Conservation (phyloP, 2,888 invertebrate genomes). For the Abrostola triplasia region DNA sequence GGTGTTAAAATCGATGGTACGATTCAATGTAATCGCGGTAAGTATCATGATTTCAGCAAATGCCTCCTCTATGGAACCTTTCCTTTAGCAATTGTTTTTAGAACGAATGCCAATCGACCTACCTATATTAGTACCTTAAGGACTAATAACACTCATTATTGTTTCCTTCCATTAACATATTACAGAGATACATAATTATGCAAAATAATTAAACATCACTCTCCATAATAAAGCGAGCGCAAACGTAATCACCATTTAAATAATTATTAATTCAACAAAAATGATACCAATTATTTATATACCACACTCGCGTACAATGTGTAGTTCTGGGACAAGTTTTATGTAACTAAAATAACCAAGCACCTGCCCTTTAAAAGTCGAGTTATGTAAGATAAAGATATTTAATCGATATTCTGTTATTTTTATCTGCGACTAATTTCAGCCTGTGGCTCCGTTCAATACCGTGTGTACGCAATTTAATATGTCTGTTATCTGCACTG, state of each 20-base stretch:
- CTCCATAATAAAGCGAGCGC: conserved; percentile 9
- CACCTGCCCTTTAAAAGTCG: conserved; percentile 58
- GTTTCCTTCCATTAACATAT: background rate
- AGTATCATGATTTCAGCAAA: no score
- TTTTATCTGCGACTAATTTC: conserved; percentile 9
- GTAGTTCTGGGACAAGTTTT: conserved; percentile 22
- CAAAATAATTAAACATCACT: conserved; percentile 6
- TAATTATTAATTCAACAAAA: conserved; percentile 26
- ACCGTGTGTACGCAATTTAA: background rate
- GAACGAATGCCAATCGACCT: no score
- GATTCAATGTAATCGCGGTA: background rate
- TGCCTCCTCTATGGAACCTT: no score
- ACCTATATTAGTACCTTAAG: background rate
- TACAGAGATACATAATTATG: conserved; percentile 4
- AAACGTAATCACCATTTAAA: conserved; percentile 20
- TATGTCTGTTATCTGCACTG: conserved; percentile 8
- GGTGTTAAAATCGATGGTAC: background rate
- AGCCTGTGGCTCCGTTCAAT: conserved; percentile 1
- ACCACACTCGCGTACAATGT: conserved; percentile 23
- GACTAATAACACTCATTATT: conserved; percentile 1
- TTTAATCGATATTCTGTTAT: conserved; percentile 16
- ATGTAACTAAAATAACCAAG: conserved; percentile 58
- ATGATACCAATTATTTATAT: conserved; percentile 43
- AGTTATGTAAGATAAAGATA: conserved; percentile 44
- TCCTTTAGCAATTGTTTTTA: no score